A percentile compares a stretch with the other conserved stretches of the same genome.
phyloP scores from a whole-genome alignment of 2,888 invertebrate genomes.

The Pollenia labialis region DNA sequence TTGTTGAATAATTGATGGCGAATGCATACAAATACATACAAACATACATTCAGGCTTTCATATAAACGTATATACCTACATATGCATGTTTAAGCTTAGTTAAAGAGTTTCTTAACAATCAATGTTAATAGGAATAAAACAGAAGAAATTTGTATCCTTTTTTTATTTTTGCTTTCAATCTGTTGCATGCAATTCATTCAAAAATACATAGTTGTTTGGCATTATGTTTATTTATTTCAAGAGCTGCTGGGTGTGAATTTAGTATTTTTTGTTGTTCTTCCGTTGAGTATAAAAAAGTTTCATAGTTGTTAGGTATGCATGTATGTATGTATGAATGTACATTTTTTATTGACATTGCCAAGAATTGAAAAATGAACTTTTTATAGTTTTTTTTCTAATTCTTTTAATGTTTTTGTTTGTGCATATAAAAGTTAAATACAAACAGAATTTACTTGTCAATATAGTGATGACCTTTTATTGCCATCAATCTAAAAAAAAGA shows the following conservation, averaged over 20 bases:
- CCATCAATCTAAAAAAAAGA: constrained; percentile 67
- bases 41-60: no score
- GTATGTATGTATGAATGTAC: not conserved
- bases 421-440: constrained; percentile 34
- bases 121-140: no score
- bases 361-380: constrained; percentile 61
- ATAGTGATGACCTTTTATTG: constrained; percentile 61
- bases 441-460: constrained; percentile 58
- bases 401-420: constrained; percentile 14
- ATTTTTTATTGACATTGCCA: constrained; percentile 70
- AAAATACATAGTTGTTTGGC: not conserved
- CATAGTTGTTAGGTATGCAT: not conserved
- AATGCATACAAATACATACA: no score
- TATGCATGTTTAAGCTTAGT: no score
- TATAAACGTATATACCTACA: no score
- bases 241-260: not conserved
- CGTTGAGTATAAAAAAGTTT: constrained; percentile 32
- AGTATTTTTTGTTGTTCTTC: constrained; percentile 16
- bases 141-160: not conserved
- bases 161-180: constrained; percentile 18
- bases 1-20: not conserved
- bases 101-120: no score
- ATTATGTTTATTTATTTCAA: constrained; percentile 15
- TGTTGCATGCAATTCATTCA: constrained; percentile 51
- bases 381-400: constrained; percentile 1